phyloP scores from a whole-genome alignment of 1,140 invertebrate genomes.

The Aradophagus sp. region DNA sequence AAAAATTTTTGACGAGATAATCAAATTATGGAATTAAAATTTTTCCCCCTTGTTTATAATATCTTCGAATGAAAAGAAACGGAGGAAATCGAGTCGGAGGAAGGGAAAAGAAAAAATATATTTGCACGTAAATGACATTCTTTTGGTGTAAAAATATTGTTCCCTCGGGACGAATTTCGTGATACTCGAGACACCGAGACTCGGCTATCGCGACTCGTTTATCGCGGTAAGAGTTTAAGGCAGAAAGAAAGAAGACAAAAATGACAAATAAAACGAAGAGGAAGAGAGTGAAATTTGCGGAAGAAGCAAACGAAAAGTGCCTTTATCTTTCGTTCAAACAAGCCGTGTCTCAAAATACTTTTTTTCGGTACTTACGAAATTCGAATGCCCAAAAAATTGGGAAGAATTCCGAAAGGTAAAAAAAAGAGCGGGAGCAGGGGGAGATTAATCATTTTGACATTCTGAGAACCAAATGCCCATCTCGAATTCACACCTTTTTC shows the following conservation, averaged over 20 bases:
- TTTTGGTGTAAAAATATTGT: constrained; percentile 10
- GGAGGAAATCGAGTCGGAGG: too few species aligned
- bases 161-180: neutral
- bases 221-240: constrained; percentile 17
- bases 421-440: neutral
- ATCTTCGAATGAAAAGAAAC: too few species aligned
- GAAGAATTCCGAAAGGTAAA: neutral
- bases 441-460: constrained; percentile 15
- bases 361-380: constrained; percentile 20
- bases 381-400: constrained; percentile 8
- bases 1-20: too few species aligned
- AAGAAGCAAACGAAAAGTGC: constrained; percentile 19
- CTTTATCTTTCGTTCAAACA: constrained; percentile 27
- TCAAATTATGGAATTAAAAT: too few species aligned
- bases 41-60: too few species aligned
- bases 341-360: constrained; percentile 18
- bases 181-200: neutral
- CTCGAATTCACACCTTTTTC: constrained; percentile 23
- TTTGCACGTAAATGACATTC: too few species aligned
- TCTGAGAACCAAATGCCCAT: constrained; percentile 19
- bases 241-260: too few species aligned
- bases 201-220: constrained; percentile 24
- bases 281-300: constrained; percentile 26
- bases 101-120: too few species aligned
- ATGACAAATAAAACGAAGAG: too few species aligned